Evolutionary conservation across 1,140 invertebrate genomes (phyloP).

Genomic region (Aphidius gifuensis): DNA sequence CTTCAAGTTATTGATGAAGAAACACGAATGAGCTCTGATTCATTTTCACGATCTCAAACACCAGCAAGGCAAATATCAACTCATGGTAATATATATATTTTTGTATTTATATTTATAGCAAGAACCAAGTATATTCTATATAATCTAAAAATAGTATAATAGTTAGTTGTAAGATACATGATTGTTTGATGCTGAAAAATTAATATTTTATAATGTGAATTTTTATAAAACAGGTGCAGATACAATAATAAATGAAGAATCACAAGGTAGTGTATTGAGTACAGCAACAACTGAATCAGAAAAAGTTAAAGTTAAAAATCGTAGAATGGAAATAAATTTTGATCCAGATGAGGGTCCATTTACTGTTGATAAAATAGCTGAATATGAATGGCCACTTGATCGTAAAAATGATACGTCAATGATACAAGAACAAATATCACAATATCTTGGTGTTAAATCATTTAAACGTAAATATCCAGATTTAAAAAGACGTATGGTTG

Average conservation of each 20-base stretch:
- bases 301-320: slow-evolving; percentile 65
- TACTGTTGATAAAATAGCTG: slow-evolving; percentile 82
- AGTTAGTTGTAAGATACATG: no score
- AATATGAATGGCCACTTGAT: slow-evolving; percentile 89
- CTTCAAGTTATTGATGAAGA: slow-evolving; percentile 78
- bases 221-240: slow-evolving; percentile 46
- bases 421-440: slow-evolving; percentile 89
- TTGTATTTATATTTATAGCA: slow-evolving; percentile 18
- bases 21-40: slow-evolving; percentile 81
- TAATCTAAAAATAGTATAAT: slow-evolving; percentile 11
- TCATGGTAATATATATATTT: slow-evolving; percentile 40
- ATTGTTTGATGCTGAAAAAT: no score
- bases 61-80: slow-evolving; percentile 49
- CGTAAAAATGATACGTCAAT: slow-evolving; percentile 72
- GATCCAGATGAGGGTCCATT: slow-evolving; percentile 70
- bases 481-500: slow-evolving; percentile 76
- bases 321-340: slow-evolving; percentile 70
- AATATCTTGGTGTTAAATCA: slow-evolving; percentile 89
- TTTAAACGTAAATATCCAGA: slow-evolving; percentile 96
- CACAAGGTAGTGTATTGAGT: slow-evolving; percentile 72
- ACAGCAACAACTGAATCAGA: slow-evolving; percentile 65
- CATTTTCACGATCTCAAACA: slow-evolving; percentile 55
- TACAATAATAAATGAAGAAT: slow-evolving; percentile 70
- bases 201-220: background rate
- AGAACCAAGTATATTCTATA: slow-evolving; percentile 34